Evolutionary conservation across 2,888 invertebrate genomes (phyloP).

Genomic region (Syritta pipiens): DNA sequence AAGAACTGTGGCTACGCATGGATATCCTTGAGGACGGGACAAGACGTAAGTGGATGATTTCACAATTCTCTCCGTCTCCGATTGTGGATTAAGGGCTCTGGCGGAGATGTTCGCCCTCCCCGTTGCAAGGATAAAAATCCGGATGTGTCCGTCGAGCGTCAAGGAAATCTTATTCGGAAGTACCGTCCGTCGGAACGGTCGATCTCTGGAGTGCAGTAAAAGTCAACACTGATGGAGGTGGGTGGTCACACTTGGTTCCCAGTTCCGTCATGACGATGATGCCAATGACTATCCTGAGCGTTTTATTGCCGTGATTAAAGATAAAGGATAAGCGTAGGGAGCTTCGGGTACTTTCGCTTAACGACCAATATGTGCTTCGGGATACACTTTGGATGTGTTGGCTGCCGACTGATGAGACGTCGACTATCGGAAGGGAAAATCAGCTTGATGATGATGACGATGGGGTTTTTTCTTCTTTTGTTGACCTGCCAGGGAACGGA

Average conservation of each 20-base stretch:
- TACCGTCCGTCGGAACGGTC: constrained; percentile 16
- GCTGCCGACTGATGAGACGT: constrained; percentile 13
- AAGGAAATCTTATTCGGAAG: constrained; percentile 17
- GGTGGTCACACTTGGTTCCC: constrained; percentile 40
- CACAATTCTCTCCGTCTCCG: neutral
- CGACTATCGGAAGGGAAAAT: constrained; percentile 15
- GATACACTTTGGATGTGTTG: neutral
- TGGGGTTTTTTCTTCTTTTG: constrained; percentile 9
- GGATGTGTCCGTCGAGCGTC: neutral
- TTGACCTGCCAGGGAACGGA: neutral
- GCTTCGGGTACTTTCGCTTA: constrained; percentile 21
- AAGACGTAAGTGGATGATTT: constrained; percentile 25
- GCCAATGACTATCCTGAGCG: constrained; percentile 37
- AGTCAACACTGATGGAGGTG: constrained; percentile 30
- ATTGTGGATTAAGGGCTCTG: constrained; percentile 40
- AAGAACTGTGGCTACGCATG: constrained; percentile 1
- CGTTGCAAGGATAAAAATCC: constrained; percentile 34
- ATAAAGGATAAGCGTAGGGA: constrained; percentile 26
- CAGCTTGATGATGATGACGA: neutral
- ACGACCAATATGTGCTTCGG: constrained; percentile 26
- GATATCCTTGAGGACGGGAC: constrained; percentile 8
- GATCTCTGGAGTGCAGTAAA: constrained; percentile 53
- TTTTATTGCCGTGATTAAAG: constrained; percentile 52
- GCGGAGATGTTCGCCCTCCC: constrained; percentile 12
- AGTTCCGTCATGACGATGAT: constrained; percentile 42